Evolutionary conservation across 2,113 vertebrate genomes (phyloP), one percentile per base, ranked within the genome.

Genomic region (Speoplatyrhinus poulsoni): DNA sequence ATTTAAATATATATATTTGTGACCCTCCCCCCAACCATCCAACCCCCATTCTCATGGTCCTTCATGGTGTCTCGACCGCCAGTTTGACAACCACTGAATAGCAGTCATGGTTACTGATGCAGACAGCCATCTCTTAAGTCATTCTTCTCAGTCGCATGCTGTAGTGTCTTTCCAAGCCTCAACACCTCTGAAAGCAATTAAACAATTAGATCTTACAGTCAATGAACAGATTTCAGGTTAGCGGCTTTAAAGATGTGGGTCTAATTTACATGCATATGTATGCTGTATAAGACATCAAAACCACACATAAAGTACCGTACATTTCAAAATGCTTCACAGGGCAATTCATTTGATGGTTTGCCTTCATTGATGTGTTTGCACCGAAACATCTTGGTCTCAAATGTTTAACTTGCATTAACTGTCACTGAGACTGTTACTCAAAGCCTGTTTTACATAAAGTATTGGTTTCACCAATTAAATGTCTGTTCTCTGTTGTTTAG

Each of bases 371-470:
- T 67, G 66, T 54, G 15, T 46, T 53, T 64, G 68, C 59, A 70
- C 66, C 46, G 13, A 69, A 82, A 89, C 90, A 88, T 90, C 84
- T 91, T 88, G 84, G 46, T 70, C 67, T 92, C 87, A 85, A 90
- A 89, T 83, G 85, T 86, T 81, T 81, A 70, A 66, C 67, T 36
- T 11, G 8, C 17, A 63, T 33, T 19, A 26, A 50, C 19, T 15
- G 13, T 54, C n/a, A 26, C 19, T 49, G 32, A 80, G 80, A 67
- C 76, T 12, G 62, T 74, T 80, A 52, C 73, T 71, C 50, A 74
- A 68, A 76, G 57, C 60, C 75, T 55, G 67, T 70, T 80, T 76
- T 69, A 70, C 72, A 62, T 57, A 46, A 79, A 65, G 71, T 60
- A 33, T 73, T 41, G 36, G 75, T 82, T 75, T 75, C 52, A 10